A percentile compares a stretch with the other conserved stretches of the same genome.
These are phyloP conservation scores for Caenorhabditis briggsae DNA, from an alignment of 1,140 invertebrate species.

Conservation along the genomic window DNA sequence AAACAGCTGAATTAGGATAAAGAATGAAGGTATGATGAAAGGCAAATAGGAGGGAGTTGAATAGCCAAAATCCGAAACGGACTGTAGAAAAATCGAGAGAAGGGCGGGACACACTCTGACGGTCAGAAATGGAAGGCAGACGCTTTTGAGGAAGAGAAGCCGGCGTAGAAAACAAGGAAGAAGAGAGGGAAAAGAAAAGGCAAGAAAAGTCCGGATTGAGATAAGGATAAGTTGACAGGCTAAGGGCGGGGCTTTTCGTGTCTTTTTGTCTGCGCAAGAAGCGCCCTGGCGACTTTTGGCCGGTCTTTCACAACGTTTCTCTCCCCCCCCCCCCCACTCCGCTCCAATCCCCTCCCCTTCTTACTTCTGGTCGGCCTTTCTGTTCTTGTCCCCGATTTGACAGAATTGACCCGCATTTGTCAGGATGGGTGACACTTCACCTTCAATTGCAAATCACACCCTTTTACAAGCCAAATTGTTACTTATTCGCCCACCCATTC, in stretches of 20 bases:
- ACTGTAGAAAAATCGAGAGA: slow-evolving; percentile 54
- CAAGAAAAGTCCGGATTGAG: slow-evolving; percentile 55
- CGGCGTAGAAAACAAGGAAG: slow-evolving; percentile 47
- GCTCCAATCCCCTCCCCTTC: slow-evolving; percentile 19
- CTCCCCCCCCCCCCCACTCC: slow-evolving; percentile 14
- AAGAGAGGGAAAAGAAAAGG: slow-evolving; percentile 32
- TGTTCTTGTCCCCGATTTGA: slow-evolving; percentile 54
- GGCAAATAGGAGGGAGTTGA: background rate
- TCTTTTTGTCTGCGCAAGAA: slow-evolving; percentile 55
- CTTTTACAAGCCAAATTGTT: slow-evolving; percentile 56
- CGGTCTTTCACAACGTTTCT: slow-evolving; percentile 31
- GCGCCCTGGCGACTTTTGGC: slow-evolving; percentile 53
- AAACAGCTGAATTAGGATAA: slow-evolving; percentile 3
- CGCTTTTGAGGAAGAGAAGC: slow-evolving; percentile 42
- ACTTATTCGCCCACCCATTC: background rate
- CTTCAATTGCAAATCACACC: slow-evolving; percentile 56
- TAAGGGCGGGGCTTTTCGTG: slow-evolving; percentile 55
- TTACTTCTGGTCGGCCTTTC: slow-evolving; percentile 48
- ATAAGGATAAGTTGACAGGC: slow-evolving; percentile 55
- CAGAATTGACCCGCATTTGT: slow-evolving; percentile 55
- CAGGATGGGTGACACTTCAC: slow-evolving; percentile 54
- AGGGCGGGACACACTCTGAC: slow-evolving; percentile 28
- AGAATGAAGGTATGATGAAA: background rate
- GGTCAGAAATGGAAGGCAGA: slow-evolving; percentile 53
- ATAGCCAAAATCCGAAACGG: slow-evolving; percentile 22